Evolutionary conservation across 2,113 vertebrate species (phyloP).

Genomic region (Dromaius novaehollandiae): DNA sequence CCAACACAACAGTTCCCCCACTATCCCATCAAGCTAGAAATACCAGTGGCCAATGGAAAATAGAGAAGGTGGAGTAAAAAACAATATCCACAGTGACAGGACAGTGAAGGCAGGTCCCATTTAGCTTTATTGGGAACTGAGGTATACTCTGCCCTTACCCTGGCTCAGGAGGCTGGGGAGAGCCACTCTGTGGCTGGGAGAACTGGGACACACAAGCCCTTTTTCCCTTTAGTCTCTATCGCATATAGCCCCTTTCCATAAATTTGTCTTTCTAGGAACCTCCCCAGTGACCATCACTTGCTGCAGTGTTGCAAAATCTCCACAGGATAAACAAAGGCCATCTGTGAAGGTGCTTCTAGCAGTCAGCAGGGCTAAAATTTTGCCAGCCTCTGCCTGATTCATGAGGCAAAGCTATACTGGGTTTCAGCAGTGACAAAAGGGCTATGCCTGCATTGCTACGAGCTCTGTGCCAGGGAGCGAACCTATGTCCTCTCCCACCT

Average conservation of each 20-base stretch:
- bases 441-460: fast-evolving
- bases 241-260: background rate
- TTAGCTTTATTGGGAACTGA: background rate
- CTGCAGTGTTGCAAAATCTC: background rate
- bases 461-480: background rate
- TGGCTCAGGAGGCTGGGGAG: background rate
- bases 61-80: background rate
- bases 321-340: background rate
- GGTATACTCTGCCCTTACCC: background rate
- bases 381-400: background rate
- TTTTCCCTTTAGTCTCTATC: background rate
- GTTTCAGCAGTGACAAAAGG: background rate
- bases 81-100: background rate
- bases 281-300: background rate
- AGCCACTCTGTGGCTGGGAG: background rate
- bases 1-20: background rate
- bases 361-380: background rate
- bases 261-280: background rate
- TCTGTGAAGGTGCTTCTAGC: background rate
- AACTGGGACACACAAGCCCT: background rate
- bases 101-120: background rate
- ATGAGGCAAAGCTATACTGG: background rate
- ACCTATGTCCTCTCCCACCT: background rate
- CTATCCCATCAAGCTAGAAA: background rate
- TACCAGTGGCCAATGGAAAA: background rate